Percentiles rank a stretch among this genome's conserved stretches.
phyloP scores from a whole-genome alignment of 1,140 invertebrate genomes.

The Ylistrum balloti region DNA sequence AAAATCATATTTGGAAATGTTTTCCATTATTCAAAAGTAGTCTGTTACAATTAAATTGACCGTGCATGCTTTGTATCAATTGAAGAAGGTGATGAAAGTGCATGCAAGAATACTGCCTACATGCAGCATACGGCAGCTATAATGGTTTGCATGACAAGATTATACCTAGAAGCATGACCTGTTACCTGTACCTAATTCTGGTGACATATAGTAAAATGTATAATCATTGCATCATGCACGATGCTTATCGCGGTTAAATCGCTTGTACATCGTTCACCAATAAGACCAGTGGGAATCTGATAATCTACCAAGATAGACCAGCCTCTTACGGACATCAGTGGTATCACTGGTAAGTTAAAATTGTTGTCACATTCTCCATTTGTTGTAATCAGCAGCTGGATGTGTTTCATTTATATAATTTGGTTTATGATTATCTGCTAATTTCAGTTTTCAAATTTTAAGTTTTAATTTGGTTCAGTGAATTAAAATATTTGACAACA shows the following conservation, averaged over 20 bases:
- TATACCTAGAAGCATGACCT: not conserved
- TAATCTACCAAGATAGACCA: not conserved
- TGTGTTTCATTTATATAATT: too few relatives aligned
- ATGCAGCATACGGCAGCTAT: not conserved
- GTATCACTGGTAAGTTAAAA: not conserved
- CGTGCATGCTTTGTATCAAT: too few relatives aligned
- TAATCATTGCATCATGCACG: not conserved
- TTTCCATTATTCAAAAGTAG: not conserved
- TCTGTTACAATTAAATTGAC: not conserved
- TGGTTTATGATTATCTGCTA: not conserved
- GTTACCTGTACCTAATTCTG: not conserved
- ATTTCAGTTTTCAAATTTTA: not conserved
- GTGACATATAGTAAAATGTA: not conserved
- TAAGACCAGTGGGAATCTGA: not conserved
- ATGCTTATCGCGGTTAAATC: not conserved
- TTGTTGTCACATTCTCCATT: too few relatives aligned
- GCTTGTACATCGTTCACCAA: not conserved
- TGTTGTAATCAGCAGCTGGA: too few relatives aligned
- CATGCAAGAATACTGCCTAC: not conserved
- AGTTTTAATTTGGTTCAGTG: too few relatives aligned
- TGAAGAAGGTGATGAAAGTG: not conserved
- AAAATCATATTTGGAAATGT: too few relatives aligned
- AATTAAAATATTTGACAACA: too few relatives aligned
- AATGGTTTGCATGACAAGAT: not conserved
- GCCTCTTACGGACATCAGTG: not conserved